Percentiles rank a stretch among this genome's conserved stretches.
Conservation (phyloP, 2,888 invertebrate genomes). For the Leucoma salicis region DNA sequence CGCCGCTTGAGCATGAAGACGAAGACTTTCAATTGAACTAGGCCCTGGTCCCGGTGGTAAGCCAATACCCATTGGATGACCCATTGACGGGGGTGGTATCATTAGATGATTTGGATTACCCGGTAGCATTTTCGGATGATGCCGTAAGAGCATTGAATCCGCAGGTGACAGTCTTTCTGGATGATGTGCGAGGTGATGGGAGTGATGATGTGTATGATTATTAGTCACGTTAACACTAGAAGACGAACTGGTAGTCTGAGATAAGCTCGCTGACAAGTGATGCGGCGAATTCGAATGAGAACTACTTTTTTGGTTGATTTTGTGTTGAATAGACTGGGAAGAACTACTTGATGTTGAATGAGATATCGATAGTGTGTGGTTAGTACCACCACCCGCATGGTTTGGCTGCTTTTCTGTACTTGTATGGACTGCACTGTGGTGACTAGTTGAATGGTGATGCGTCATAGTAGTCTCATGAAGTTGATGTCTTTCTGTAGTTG, state of each 20-base stretch:
- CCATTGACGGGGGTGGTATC: constrained; percentile 85
- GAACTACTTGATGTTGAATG: constrained; percentile 86
- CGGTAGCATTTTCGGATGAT: constrained; percentile 80
- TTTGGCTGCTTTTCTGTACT: constrained; percentile 84
- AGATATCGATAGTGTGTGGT: constrained; percentile 84
- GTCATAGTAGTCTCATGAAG: constrained; percentile 85
- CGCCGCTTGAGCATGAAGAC: constrained; percentile 89
- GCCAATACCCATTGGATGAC: constrained; percentile 82
- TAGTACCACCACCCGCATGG: constrained; percentile 76
- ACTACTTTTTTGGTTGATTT: constrained; percentile 77
- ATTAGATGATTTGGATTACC: constrained; percentile 83
- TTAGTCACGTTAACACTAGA: constrained; percentile 79
- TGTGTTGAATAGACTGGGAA: constrained; percentile 84
- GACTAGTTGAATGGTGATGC: constrained; percentile 85
- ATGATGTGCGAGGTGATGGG: constrained; percentile 83
- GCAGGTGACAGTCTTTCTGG: constrained; percentile 86
- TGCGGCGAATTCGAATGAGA: constrained; percentile 76
- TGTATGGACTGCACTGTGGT: constrained; percentile 84
- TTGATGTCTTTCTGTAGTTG: constrained; percentile 82
- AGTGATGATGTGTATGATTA: constrained; percentile 87
- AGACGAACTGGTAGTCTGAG: constrained; percentile 77
- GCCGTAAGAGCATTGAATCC: constrained; percentile 74
- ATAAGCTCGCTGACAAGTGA: constrained; percentile 80
- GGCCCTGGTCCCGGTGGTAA: constrained; percentile 81
- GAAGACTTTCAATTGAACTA: constrained; percentile 86